Base-by-base conservation (phyloP, 2,888 invertebrate species). In the Clusia tigrina region DNA sequence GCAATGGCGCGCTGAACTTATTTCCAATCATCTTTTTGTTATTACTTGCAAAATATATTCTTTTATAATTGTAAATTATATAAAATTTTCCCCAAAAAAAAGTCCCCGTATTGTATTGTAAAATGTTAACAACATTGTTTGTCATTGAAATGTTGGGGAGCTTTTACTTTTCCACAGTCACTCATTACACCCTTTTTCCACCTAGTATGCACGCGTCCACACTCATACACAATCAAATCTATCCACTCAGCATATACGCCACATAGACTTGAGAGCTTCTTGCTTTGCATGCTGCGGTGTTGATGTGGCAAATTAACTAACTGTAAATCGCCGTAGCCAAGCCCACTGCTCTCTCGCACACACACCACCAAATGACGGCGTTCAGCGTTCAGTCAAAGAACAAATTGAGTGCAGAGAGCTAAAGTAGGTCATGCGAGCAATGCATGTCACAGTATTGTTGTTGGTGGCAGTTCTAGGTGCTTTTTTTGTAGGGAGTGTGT, bases 391-490 rank as follows among this genome's bases (percentile, higher is more conserved):
- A 15, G 42, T 6, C 5, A 48, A 22, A 18, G 48, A 48, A 15
- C 18, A 18, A 48, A 9, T 20, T 22, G 48, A 32, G 32, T 32
- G 42, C 42, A 2, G 20, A 18, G 48, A 61, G 57, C 46, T 46
- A n/a, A 67, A 67, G 54, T 67, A 61, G 67, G 67, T 67, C 65
- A 67, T 58, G 65, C 60, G 65, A n/a, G 56, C 62, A 55, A 63
- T 65, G 63, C 65, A 65, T 63, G 61, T 63, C 65, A 62, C 62
- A 58, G 61, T 58, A 58, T 53, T 54, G 61, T 63, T 23, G 56
- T 62, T 17, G 54, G 25, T 60, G 42, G 48, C 32, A 9, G 12
- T 32, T 32, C 6, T 32, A 12, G 32, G 32, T 12, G 32, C 32
- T n/a, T n/a, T n/a, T n/a, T n/a, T n/a, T n/a, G n/a, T n/a, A n/a